phyloP scores from a whole-genome alignment of 2,113 vertebrate species.

The Cygnus atratus region DNA sequence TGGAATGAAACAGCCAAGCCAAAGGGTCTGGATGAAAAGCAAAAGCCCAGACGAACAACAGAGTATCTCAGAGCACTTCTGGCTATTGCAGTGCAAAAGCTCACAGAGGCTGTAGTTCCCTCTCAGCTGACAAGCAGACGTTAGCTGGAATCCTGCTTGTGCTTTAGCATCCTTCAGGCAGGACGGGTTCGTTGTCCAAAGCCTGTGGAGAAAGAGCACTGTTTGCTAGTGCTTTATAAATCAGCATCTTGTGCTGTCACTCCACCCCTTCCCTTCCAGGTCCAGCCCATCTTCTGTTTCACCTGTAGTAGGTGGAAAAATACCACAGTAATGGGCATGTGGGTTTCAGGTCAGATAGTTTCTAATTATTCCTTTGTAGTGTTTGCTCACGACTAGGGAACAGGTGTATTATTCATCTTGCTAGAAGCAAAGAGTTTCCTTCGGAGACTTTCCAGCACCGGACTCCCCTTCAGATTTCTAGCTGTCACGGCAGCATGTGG shows the following conservation, averaged over 20 bases:
- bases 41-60: neutral
- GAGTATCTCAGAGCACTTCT: neutral
- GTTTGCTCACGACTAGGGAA: constrained; percentile 53
- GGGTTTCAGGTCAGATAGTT: constrained; percentile 74
- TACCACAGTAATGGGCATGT: constrained; percentile 68
- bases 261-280: constrained; percentile 63
- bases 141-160: constrained; percentile 65
- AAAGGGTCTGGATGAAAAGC: neutral
- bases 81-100: neutral
- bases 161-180: constrained; percentile 64
- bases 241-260: constrained; percentile 57
- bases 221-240: constrained; percentile 67
- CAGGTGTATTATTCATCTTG: constrained; percentile 50
- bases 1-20: neutral
- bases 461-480: neutral
- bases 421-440: constrained; percentile 54
- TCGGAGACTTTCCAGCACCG: neutral
- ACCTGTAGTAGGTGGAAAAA: constrained; percentile 72
- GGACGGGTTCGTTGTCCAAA: constrained; percentile 38
- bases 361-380: constrained; percentile 69
- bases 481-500: fast-evolving
- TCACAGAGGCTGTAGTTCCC: constrained; percentile 13
- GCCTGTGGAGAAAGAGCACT: constrained; percentile 52
- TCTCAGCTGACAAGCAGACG: constrained; percentile 11
- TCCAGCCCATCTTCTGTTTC: constrained; percentile 72